phyloP scores from a whole-genome alignment of 2,888 invertebrate genomes.

The Polietes domitor region DNA sequence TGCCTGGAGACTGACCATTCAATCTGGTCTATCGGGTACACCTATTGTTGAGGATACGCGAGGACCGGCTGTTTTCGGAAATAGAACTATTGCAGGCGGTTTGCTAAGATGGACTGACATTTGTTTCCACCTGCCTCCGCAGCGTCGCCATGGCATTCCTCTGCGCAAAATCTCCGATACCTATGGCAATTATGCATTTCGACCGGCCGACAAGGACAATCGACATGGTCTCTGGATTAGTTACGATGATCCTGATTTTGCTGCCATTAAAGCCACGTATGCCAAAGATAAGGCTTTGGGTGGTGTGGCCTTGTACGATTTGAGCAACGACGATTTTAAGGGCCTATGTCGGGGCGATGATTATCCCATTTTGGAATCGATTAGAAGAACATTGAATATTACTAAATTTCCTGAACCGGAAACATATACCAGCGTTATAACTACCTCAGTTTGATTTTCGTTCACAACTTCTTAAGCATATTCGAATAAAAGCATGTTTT shows the following conservation, averaged over 20 bases:
- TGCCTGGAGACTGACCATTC: constrained; percentile 88
- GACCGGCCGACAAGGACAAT: constrained; percentile 85
- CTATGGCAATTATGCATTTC: constrained; percentile 89
- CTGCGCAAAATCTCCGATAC: constrained; percentile 89
- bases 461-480: too few species aligned
- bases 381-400: neutral
- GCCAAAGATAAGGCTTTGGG: constrained; percentile 88
- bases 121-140: constrained; percentile 85
- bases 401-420: neutral
- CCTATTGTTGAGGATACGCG: constrained; percentile 86
- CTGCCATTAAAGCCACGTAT: constrained; percentile 88
- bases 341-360: constrained; percentile 89
- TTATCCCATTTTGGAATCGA: constrained; percentile 82
- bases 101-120: constrained; percentile 90
- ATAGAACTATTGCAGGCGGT: constrained; percentile 84
- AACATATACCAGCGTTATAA: neutral
- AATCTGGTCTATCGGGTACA: constrained; percentile 88
- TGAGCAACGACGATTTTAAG: constrained; percentile 90
- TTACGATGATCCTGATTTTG: constrained; percentile 91
- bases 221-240: constrained; percentile 90
- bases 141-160: constrained; percentile 83
- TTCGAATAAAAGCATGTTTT: too few species aligned
- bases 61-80: constrained; percentile 86
- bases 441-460: too few species aligned
- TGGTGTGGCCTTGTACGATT: constrained; percentile 88